These are phyloP conservation scores for Apotomis betuletana DNA, from an alignment of 2,888 invertebrate genomes.

Conservation along the genomic window DNA sequence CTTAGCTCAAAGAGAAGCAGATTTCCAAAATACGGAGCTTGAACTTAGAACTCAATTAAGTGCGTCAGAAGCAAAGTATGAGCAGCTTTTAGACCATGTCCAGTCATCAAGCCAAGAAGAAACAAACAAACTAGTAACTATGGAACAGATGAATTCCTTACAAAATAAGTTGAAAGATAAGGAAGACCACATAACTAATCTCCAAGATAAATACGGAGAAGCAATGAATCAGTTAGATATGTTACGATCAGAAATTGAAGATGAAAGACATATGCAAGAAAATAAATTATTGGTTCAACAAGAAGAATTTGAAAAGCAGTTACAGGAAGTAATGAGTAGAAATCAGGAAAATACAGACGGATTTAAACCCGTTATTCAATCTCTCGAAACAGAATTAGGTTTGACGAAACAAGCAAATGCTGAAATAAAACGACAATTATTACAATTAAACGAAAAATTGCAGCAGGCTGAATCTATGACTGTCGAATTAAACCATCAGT, in stretches of 20 bases:
- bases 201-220: constrained; percentile 75
- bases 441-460: constrained; percentile 54
- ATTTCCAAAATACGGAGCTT: constrained; percentile 81
- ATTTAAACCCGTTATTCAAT: constrained; percentile 57
- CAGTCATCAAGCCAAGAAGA: constrained; percentile 78
- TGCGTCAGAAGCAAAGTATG: constrained; percentile 77
- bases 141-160: constrained; percentile 71
- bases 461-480: constrained; percentile 57
- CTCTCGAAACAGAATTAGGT: constrained; percentile 60
- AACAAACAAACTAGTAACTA: constrained; percentile 70
- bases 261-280: constrained; percentile 73
- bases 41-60: constrained; percentile 79
- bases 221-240: constrained; percentile 70
- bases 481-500: constrained; percentile 60
- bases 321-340: constrained; percentile 61
- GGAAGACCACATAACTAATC: constrained; percentile 69
- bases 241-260: constrained; percentile 76
- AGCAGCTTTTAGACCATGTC: constrained; percentile 73
- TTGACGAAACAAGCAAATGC: constrained; percentile 57
- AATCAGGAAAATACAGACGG: constrained; percentile 51
- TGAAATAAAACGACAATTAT: constrained; percentile 58
- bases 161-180: constrained; percentile 76
- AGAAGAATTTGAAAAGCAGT: constrained; percentile 74
- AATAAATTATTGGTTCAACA: constrained; percentile 73
- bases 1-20: constrained; percentile 85